Conservation (phyloP, 2,888 invertebrate genomes). For the Aporophyla nigra region DNA sequence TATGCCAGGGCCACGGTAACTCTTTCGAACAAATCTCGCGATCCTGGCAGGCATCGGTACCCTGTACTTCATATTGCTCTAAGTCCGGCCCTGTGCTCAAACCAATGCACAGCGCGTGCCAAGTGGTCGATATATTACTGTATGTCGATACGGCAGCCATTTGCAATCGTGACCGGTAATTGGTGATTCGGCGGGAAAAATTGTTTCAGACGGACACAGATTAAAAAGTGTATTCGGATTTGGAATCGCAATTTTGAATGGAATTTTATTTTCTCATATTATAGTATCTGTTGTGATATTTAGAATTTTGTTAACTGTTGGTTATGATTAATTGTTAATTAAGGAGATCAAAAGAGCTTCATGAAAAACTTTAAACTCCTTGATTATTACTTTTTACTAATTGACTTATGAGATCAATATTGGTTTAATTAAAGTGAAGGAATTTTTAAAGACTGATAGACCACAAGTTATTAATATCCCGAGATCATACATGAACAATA, state of each 20-base stretch:
- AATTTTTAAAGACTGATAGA: no score
- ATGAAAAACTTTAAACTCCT: not conserved
- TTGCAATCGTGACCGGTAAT: conserved; percentile 47
- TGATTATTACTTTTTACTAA: not conserved
- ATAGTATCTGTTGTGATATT: not conserved
- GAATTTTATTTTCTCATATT: not conserved
- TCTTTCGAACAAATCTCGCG: no score
- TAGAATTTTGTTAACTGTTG: not conserved
- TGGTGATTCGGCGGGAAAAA: conserved; percentile 23
- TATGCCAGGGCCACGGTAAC: no score
- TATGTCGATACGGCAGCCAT: conserved; percentile 38
- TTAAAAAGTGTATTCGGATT: conserved; percentile 29
- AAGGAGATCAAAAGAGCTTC: not conserved
- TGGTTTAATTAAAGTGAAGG: no score
- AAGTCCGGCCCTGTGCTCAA: not conserved
- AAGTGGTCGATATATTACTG: conserved; percentile 34
- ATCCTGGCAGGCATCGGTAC: no score
- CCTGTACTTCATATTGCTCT: not conserved
- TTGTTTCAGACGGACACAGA: conserved; percentile 13
- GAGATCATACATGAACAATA: no score
- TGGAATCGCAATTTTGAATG: not conserved
- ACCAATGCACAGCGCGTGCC: conserved; percentile 21
- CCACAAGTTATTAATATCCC: no score
- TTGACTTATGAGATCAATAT: no score
- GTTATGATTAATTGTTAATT: not conserved